Percentiles rank a stretch among this genome's conserved stretches.
Conservation (phyloP, 2,797 vertebrate genomes). For the Myripristis jacobus region DNA sequence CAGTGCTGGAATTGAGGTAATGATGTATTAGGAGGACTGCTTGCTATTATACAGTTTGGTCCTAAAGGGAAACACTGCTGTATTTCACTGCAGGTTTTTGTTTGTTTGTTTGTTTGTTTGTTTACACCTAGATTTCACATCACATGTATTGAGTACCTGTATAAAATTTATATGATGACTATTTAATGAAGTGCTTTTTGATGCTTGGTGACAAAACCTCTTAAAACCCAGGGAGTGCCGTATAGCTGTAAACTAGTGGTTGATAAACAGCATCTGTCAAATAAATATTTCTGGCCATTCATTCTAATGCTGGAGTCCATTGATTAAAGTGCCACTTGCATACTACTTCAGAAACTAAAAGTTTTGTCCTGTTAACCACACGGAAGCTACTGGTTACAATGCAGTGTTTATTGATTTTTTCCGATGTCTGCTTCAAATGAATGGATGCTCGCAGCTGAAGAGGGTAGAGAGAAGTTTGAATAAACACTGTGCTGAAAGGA, state of each 20-base stretch:
- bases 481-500: background rate
- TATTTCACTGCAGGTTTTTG: too few relatives aligned
- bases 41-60: background rate
- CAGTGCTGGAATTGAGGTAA: background rate
- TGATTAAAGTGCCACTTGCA: conserved; percentile 1
- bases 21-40: background rate
- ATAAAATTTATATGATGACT: too few relatives aligned
- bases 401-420: background rate
- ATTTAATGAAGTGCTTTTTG: too few relatives aligned
- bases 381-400: background rate
- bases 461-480: conserved; percentile 7
- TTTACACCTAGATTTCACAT: too few relatives aligned
- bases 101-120: too few relatives aligned
- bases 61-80: too few relatives aligned
- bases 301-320: background rate
- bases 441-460: background rate
- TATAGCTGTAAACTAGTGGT: background rate
- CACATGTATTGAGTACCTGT: too few relatives aligned
- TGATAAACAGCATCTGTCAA: conserved; percentile 7
- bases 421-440: background rate
- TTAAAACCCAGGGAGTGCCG: background rate
- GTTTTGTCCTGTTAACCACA: background rate
- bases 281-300: background rate
- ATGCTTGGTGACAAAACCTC: too few relatives aligned
- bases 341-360: background rate